Conservation (phyloP, 1,140 invertebrate species). For the Steinernema khuongi region DNA sequence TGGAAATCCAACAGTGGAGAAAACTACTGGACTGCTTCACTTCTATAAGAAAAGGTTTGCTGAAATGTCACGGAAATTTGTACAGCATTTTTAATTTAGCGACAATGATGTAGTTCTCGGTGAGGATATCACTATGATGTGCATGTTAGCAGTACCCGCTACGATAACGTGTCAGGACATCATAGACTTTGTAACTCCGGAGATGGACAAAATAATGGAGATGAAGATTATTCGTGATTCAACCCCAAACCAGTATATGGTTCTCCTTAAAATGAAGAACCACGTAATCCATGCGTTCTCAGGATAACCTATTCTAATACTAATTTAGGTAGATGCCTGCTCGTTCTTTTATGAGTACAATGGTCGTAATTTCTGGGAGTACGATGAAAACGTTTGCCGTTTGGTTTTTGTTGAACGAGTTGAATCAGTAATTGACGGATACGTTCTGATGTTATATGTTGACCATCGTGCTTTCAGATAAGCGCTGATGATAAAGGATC, state of each 20-base stretch:
- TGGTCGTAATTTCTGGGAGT: conserved; percentile 80
- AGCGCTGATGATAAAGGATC: conserved; percentile 62
- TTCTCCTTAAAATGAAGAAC: conserved; percentile 75
- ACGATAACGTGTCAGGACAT: conserved; percentile 87
- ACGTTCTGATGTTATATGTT: conserved; percentile 18
- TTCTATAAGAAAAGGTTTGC: conserved; percentile 81
- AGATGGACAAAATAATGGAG: conserved; percentile 75
- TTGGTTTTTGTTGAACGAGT: conserved; percentile 89
- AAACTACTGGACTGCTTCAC: conserved; percentile 90
- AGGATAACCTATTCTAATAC: conserved; percentile 7
- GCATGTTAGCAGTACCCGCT: conserved; percentile 84
- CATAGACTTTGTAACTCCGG: conserved; percentile 86
- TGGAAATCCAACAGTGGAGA: conserved; percentile 92
- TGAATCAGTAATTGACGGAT: conserved; percentile 66
- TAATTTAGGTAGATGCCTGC: conserved; percentile 69
- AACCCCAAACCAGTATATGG: conserved; percentile 92
- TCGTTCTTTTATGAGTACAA: conserved; percentile 90
- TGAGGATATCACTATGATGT: conserved; percentile 73
- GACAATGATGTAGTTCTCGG: conserved; percentile 20
- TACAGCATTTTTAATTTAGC: conserved; percentile 24
- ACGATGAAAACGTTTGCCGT: conserved; percentile 85
- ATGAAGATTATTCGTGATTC: conserved; percentile 80
- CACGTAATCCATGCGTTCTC: conserved; percentile 65
- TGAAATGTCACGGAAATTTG: neutral
- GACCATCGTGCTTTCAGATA: conserved; percentile 52